Percentiles rank a stretch among this genome's conserved stretches.
Evolutionary conservation across 1,140 invertebrate genomes (phyloP).

Genomic region (Heliconius hewitsoni): DNA sequence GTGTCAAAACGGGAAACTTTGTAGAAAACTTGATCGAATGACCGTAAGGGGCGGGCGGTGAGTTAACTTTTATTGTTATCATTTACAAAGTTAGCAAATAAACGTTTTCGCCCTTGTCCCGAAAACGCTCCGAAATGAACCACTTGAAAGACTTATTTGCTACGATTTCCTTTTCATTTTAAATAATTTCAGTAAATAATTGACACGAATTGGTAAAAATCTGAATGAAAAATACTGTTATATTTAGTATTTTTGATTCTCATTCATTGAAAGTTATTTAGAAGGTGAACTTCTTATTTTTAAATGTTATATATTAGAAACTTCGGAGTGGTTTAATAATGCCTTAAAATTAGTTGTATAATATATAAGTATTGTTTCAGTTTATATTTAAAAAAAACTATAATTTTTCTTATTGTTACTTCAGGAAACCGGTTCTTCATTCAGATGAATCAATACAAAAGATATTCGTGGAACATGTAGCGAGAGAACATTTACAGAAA

Average conservation of each 20-base stretch:
- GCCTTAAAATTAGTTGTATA: not conserved
- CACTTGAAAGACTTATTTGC: not conserved
- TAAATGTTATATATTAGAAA: not conserved
- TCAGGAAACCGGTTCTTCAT: slow-evolving; percentile 67
- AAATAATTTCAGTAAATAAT: not conserved
- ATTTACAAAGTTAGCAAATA: slow-evolving; percentile 15
- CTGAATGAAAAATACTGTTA: not conserved
- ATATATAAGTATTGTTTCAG: too few relatives aligned
- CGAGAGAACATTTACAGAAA: slow-evolving; percentile 68
- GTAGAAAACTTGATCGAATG: slow-evolving; percentile 60
- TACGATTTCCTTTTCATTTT: not conserved
- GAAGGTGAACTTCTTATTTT: not conserved
- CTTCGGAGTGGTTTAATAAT: not conserved
- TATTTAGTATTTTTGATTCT: not conserved
- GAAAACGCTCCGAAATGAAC: not conserved
- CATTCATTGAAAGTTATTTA: not conserved
- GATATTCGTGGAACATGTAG: slow-evolving; percentile 70
- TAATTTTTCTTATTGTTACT: slow-evolving; percentile 27
- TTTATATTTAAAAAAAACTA: too few relatives aligned
- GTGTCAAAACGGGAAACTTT: slow-evolving; percentile 72
- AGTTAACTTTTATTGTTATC: slow-evolving; percentile 32
- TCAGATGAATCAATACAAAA: slow-evolving; percentile 74
- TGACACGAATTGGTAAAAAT: not conserved
- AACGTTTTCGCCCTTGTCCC: slow-evolving; percentile 15
- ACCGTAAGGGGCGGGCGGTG: slow-evolving; percentile 62